phyloP scores from a whole-genome alignment of 2,797 vertebrate genomes.

The Phataginus tricuspis region DNA sequence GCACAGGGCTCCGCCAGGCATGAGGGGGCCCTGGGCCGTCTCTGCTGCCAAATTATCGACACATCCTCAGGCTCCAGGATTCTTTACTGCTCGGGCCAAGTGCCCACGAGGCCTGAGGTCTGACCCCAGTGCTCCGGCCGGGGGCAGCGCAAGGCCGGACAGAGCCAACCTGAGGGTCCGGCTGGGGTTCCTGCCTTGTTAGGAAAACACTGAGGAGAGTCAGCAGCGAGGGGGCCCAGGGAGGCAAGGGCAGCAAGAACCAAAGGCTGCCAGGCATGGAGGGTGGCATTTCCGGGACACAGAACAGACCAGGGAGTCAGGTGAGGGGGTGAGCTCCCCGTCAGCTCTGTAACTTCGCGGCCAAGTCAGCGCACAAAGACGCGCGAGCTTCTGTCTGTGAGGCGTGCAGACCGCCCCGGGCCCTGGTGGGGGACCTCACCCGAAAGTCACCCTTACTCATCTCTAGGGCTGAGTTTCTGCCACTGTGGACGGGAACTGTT shows the following conservation, averaged over 20 bases:
- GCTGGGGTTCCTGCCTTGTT: rapidly evolving
- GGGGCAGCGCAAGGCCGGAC: not conserved
- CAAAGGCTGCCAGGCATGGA: rapidly evolving
- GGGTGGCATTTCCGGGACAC: not conserved
- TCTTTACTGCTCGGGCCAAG: rapidly evolving
- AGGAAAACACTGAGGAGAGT: rapidly evolving
- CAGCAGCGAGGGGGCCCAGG: rapidly evolving
- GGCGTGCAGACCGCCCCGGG: rapidly evolving
- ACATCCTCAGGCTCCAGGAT: not conserved
- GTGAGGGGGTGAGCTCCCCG: not conserved
- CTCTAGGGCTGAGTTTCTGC: rapidly evolving
- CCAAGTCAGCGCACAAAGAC: not conserved
- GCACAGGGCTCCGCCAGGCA: rapidly evolving
- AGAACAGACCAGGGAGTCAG: rapidly evolving
- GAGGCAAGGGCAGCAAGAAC: rapidly evolving
- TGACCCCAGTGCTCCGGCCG: rapidly evolving
- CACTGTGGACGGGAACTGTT: rapidly evolving
- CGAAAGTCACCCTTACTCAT: not conserved
- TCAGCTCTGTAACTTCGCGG: rapidly evolving
- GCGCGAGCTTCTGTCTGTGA: rapidly evolving
- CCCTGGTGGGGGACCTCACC: not conserved
- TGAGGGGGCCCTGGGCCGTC: rapidly evolving
- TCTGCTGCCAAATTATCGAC: rapidly evolving
- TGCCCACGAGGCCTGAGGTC: rapidly evolving
- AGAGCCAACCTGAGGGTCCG: not conserved